Evolutionary conservation across 2,113 vertebrate genomes (phyloP).

Genomic region (Probosciger aterrimus): DNA sequence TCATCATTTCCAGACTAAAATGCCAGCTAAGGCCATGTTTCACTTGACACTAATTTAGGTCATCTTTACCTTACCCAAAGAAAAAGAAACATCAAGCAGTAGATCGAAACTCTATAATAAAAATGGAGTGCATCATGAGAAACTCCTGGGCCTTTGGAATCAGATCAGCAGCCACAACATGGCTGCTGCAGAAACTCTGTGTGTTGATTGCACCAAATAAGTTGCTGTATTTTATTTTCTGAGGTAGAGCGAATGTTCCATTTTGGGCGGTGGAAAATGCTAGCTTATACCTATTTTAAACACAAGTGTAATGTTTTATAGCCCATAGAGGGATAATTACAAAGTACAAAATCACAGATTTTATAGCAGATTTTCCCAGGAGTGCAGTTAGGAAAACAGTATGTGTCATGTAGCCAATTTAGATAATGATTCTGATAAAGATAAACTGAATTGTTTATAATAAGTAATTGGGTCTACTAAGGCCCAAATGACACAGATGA

Average conservation of each 20-base stretch:
- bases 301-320: slow-evolving; percentile 82
- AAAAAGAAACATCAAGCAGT: neutral
- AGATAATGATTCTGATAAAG: slow-evolving; percentile 98
- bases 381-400: slow-evolving; percentile 89
- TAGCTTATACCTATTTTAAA: slow-evolving; percentile 79
- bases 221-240: slow-evolving; percentile 49
- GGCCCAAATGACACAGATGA: slow-evolving; percentile 72
- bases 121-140: neutral
- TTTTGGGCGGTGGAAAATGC: slow-evolving; percentile 63
- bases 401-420: slow-evolving; percentile 97
- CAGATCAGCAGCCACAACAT: neutral
- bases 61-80: neutral
- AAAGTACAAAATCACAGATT: slow-evolving; percentile 84
- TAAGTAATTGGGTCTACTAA: slow-evolving; percentile 93
- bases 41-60: neutral
- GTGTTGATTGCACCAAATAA: slow-evolving; percentile 33
- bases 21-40: neutral
- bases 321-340: slow-evolving; percentile 93
- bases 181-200: neutral
- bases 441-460: slow-evolving; percentile 96
- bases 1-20: slow-evolving; percentile 15
- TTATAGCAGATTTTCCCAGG: slow-evolving; percentile 82
- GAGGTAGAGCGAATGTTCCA: slow-evolving; percentile 57
- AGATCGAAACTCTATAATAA: neutral
- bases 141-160: neutral